Base-by-base conservation (phyloP, 2,113 vertebrate genomes). In the Cynocephalus volans region DNA sequence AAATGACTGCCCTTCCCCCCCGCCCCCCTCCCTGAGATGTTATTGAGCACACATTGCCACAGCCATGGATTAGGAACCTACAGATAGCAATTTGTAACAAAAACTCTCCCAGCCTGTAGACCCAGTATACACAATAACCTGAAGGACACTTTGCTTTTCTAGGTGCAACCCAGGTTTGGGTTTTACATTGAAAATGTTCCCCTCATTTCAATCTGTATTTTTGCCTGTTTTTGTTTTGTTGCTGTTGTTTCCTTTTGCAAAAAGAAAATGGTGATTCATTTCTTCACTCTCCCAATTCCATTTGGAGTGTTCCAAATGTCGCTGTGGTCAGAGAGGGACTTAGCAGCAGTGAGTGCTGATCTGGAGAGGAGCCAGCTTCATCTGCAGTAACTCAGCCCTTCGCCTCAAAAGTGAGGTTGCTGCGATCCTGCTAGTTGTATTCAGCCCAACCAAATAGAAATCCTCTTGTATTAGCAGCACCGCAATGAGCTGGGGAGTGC, bases 11-110 rank as follows among this genome's bases (percentile, higher is more conserved):
- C 41, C 41, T 4, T 4, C 41, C 41, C 41, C 41, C 41, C 41
- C 41, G 3, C 41, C 41, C 41, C 41, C 41, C 96, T 91, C 93
- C 93, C 90, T 56, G 95, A 90, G 95, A 90, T 62, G 36, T 33
- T 72, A 11, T 58, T 70, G 33, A 97, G 92, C 93, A 70, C 93
- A 97, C 24, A 0, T 76, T 92, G 96, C 73, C 95, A 90, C 93
- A 95, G 48, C 96, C 62, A 48, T 93, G 86, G 96, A 90, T 95
- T 97, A 89, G 79, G 95, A 88, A 93, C 82, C 88, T 84, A 54
- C 79, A 94, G 83, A 84, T 33, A 23, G 14, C 65, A 12, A 28
- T 50, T 85, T 54, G 28, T 36, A 50, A 50, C 48, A 83, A 36
- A 56, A 72, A 28, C 45, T 11, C 1, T 62, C 5, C 3, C 33